phyloP scores from a whole-genome alignment of 2,888 invertebrate genomes.

The Drosophila recens region DNA sequence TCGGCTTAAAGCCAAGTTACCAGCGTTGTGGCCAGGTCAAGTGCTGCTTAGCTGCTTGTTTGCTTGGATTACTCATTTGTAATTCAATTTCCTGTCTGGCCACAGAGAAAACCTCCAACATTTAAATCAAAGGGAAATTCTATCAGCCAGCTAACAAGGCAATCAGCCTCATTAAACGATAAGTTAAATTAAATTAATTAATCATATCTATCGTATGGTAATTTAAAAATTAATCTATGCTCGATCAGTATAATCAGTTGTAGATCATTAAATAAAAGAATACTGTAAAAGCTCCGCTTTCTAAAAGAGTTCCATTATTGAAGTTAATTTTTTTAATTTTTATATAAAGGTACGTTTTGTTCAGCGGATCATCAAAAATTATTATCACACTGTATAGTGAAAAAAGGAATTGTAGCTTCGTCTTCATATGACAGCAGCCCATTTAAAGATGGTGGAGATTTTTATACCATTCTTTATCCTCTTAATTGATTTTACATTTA shows the following conservation, averaged over 20 bases:
- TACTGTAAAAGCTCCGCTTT: background rate
- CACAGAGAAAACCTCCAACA: conserved; percentile 5
- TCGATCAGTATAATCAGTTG: background rate
- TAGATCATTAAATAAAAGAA: conserved; percentile 5
- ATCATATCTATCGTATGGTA: background rate
- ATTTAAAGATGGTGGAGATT: too few species aligned
- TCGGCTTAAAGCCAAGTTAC: conserved; percentile 48
- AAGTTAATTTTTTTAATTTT: too few species aligned
- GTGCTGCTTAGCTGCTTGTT: conserved; percentile 18
- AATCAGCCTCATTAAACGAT: conserved; percentile 29
- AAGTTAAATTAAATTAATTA: background rate
- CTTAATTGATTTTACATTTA: too few species aligned
- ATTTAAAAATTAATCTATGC: background rate
- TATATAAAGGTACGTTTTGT: background rate
- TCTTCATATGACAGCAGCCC: too few species aligned
- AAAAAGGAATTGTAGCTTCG: too few species aligned
- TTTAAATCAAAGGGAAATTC: conserved; percentile 16
- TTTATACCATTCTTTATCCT: too few species aligned
- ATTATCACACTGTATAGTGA: too few species aligned
- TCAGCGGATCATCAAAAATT: background rate
- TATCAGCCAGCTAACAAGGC: conserved; percentile 21
- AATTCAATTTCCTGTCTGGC: conserved; percentile 46
- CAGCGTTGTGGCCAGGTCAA: conserved; percentile 47
- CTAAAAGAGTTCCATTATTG: too few species aligned
- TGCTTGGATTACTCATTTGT: conserved; percentile 21